Conservation (phyloP, 2,888 invertebrate species). For the Uloborus plumipes region DNA sequence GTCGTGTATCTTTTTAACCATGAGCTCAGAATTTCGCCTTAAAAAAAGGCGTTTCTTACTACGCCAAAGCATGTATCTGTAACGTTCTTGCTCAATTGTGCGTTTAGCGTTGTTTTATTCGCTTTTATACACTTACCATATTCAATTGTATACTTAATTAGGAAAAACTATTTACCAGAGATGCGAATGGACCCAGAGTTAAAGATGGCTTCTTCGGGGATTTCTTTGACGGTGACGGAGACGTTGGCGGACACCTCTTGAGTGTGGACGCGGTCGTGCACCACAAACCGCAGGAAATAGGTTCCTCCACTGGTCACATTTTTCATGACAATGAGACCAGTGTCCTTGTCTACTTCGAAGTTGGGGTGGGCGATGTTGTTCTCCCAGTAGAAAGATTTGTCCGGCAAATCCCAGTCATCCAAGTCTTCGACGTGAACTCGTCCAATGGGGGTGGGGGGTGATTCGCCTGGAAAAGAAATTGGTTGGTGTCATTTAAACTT, state of each 20-base stretch:
- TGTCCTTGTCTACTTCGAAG: slow-evolving; percentile 90
- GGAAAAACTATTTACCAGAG: slow-evolving; percentile 68
- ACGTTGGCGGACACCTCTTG: slow-evolving; percentile 98
- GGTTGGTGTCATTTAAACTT: no score
- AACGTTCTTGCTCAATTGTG: no score
- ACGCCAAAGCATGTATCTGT: no score
- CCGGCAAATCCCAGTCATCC: slow-evolving; percentile 98
- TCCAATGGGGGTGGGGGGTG: slow-evolving; percentile 91
- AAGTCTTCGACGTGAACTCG: slow-evolving; percentile 96
- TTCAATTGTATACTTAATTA: not conserved
- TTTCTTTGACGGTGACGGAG: slow-evolving; percentile 91
- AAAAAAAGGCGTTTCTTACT: no score
- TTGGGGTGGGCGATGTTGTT: slow-evolving; percentile 83
- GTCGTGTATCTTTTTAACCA: no score
- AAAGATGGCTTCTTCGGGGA: slow-evolving; percentile 93
- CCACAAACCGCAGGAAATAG: slow-evolving; percentile 76
- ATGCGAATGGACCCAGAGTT: slow-evolving; percentile 96
- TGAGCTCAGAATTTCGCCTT: no score
- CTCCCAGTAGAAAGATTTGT: slow-evolving; percentile 97
- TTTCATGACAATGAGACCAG: slow-evolving; percentile 95
- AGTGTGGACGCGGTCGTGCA: slow-evolving; percentile 93
- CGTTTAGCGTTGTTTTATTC: no score
- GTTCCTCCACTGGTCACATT: slow-evolving; percentile 89
- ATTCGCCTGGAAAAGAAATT: slow-evolving; percentile 78
- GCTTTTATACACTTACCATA: no score